Evolutionary conservation across 1,140 invertebrate genomes (phyloP).

Genomic region (Venturia canescens): DNA sequence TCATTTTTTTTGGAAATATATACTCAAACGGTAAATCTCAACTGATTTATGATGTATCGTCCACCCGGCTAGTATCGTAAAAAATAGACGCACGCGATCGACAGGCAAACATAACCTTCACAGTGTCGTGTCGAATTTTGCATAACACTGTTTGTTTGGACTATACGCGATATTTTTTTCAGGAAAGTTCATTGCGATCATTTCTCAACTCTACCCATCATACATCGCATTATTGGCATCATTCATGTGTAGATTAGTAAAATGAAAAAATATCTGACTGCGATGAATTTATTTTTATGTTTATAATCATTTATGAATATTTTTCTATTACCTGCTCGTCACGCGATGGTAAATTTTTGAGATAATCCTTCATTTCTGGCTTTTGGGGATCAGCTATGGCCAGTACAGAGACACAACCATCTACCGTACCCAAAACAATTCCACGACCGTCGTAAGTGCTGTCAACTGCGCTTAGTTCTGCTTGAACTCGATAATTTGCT

Average conservation of each 20-base stretch:
- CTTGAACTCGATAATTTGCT: slow-evolving; percentile 94
- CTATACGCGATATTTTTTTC: too few species aligned
- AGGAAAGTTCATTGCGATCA: too few species aligned
- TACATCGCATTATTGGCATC: too few species aligned
- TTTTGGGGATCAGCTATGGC: slow-evolving; percentile 89
- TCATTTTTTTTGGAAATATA: not conserved
- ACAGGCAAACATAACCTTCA: slow-evolving; percentile 20
- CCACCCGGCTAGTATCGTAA: not conserved
- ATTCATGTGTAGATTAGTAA: too few species aligned
- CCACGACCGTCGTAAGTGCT: slow-evolving; percentile 89
- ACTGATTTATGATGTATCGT: not conserved
- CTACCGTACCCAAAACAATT: slow-evolving; percentile 92
- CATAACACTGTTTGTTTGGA: too few species aligned
- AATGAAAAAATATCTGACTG: too few species aligned
- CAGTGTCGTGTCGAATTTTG: not conserved
- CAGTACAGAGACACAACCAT: slow-evolving; percentile 95
- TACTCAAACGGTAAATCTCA: not conserved
- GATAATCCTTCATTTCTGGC: slow-evolving; percentile 81
- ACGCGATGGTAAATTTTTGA: slow-evolving; percentile 83
- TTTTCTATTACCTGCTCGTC: slow-evolving; percentile 79
- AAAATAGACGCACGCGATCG: not conserved
- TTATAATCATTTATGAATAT: not conserved
- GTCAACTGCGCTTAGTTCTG: slow-evolving; percentile 91
- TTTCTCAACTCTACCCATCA: too few species aligned
- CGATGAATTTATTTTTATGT: too few species aligned